Evolutionary conservation across 1,140 invertebrate species (phyloP).

Genomic region (Ditylenchus dipsaci): DNA sequence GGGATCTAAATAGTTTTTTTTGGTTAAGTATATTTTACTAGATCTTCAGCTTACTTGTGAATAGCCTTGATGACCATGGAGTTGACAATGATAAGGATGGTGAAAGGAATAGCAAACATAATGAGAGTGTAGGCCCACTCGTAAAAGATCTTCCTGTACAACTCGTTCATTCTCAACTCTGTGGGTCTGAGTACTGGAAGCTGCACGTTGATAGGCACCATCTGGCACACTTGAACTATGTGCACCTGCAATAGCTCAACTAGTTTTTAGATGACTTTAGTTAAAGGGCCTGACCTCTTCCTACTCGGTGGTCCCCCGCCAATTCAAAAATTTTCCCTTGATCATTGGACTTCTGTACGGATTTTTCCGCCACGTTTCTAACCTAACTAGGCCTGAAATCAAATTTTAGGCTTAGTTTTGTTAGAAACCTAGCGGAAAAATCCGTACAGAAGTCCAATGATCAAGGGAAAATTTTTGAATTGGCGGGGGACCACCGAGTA

Average conservation of each 20-base stretch:
- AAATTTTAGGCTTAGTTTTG: too few species aligned
- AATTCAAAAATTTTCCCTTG: too few species aligned
- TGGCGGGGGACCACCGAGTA: too few species aligned
- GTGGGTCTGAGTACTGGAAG: constrained; percentile 41
- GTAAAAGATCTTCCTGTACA: constrained; percentile 43
- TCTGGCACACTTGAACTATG: constrained; percentile 36
- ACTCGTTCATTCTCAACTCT: constrained; percentile 29
- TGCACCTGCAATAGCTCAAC: constrained; percentile 23
- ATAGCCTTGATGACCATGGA: constrained; percentile 39
- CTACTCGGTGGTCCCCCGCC: too few species aligned
- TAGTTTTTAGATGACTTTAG: background rate
- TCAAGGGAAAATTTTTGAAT: too few species aligned
- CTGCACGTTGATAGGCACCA: constrained; percentile 44
- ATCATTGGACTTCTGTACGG: too few species aligned
- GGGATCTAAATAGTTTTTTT: constrained; percentile 25
- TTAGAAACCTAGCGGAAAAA: too few species aligned
- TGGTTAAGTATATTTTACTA: constrained; percentile 5
- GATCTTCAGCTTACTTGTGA: constrained; percentile 25
- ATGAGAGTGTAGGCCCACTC: constrained; percentile 47
- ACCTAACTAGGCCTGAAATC: too few species aligned
- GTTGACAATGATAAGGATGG: constrained; percentile 43
- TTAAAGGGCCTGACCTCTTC: too few species aligned
- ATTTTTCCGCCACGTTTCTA: too few species aligned
- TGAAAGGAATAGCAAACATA: constrained; percentile 45
- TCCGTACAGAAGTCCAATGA: too few species aligned